phyloP scores from a whole-genome alignment of 2,113 vertebrate genomes.

The Macaca nemestrina region DNA sequence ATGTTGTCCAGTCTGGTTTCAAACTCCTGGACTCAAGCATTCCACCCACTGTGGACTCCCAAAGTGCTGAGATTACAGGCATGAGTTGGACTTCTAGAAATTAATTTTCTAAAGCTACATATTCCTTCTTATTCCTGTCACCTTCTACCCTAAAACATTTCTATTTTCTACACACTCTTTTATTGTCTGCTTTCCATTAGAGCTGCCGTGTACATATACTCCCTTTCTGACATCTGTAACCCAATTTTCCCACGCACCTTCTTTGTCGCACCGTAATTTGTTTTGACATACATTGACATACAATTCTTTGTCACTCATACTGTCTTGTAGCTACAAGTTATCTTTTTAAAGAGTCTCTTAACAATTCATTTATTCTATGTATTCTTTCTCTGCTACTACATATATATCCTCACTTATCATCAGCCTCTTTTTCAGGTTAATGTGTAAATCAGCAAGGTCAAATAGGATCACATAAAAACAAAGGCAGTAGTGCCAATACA shows the following conservation, averaged over 20 bases:
- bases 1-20: too few species aligned
- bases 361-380: neutral
- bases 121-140: neutral
- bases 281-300: neutral
- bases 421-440: neutral
- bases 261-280: neutral
- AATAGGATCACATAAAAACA: neutral
- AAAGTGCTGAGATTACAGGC: too few species aligned
- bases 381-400: neutral
- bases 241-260: neutral
- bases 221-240: neutral
- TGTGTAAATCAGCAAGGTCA: constrained; percentile 21
- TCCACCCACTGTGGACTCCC: too few species aligned
- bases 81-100: too few species aligned
- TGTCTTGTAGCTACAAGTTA: neutral
- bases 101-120: neutral
- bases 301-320: constrained; percentile 2
- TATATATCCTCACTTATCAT: neutral
- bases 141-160: neutral
- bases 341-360: neutral
- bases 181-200: neutral
- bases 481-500: neutral
- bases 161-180: neutral
- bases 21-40: too few species aligned
- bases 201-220: neutral